Conservation (phyloP, 2,888 invertebrate species). For the Scotopteryx bipunctaria region DNA sequence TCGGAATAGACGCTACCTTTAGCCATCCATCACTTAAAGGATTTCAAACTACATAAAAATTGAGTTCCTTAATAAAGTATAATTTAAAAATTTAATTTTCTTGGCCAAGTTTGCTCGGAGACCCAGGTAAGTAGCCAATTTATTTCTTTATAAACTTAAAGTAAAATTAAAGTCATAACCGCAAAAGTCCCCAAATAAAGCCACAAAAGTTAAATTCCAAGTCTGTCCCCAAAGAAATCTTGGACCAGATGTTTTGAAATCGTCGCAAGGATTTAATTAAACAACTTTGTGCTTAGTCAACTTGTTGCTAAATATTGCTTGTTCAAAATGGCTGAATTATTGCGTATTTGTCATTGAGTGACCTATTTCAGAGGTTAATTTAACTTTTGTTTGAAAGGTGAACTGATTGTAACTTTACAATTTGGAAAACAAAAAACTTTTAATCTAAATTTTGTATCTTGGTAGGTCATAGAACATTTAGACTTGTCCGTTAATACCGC, state of each 20-base stretch:
- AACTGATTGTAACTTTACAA: too few relatives aligned
- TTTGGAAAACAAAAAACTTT: not conserved
- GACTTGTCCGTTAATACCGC: too few relatives aligned
- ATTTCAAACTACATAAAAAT: not conserved
- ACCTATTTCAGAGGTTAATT: constrained; percentile 21
- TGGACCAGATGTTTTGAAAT: constrained; percentile 65
- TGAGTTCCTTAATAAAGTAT: not conserved
- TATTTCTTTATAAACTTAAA: constrained; percentile 18
- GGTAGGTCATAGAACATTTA: too few relatives aligned
- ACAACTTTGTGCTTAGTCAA: constrained; percentile 53
- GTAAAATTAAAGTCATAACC: constrained; percentile 26
- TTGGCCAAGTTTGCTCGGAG: not conserved
- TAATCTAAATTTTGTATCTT: too few relatives aligned
- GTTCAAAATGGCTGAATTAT: constrained; percentile 21
- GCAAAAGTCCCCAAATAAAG: constrained; percentile 42
- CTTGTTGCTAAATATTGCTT: constrained; percentile 56
- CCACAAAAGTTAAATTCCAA: constrained; percentile 48
- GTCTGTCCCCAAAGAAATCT: constrained; percentile 35
- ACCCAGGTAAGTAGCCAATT: constrained; percentile 16
- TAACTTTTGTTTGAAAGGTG: constrained; percentile 16
- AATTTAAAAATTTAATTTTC: constrained; percentile 4
- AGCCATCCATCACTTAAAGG: not conserved
- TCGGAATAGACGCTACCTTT: not conserved
- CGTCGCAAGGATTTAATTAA: constrained; percentile 68
- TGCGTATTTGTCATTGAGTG: constrained; percentile 18